Base-by-base conservation (phyloP, 1,140 invertebrate genomes). In the Rhagoletis pomonella region DNA sequence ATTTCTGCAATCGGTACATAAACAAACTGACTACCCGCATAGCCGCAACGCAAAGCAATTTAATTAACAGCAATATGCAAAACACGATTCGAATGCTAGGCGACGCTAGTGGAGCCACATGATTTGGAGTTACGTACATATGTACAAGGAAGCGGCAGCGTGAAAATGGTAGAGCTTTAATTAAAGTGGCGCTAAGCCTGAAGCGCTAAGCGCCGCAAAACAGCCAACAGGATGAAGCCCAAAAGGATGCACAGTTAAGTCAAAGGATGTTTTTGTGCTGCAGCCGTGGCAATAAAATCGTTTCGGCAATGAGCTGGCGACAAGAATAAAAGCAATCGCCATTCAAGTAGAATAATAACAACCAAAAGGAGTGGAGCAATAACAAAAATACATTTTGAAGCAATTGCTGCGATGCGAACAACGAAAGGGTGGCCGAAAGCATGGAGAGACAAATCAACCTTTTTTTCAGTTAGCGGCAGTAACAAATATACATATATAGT, bases 301-400 rank as follows among this genome's bases (percentile, higher is more conserved):
- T 81, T 55, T n/a, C 47, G 47, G 50, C 73, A 81, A 81, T 81
- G 73, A 81, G 73, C 73, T 81, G 12, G n/a, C 47, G 73, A 81
- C 73, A 55, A 81, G 73, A 81, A 55, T 81, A 47, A 81, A 81
- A 55, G 73, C 73, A 55, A 81, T 81, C 14, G 42, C 39, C 7
- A 55, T 50, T 81, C 50, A 29, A 29, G 44, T 17, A 44, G 67
- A 29, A 29, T 42, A 44, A 14, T 42, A 50, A 19, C n/a, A 81
- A 19, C n/a, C 6, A 50, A 9, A 29, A 81, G 73, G 19, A 62
- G 60, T 62, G 60, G 17, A 17, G 4, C 60, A 62, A 62, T 17
- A 1, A 62, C 60, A 62, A 62, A 17, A 17, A 62, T 14, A 62
- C 12, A 14, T 1, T 29, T 29, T 29, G 4, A 62, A 9, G 60